These are phyloP conservation scores for Ophioderma brevispina DNA, from an alignment of 35 echinoderm and acorn worm species.

Conservation along the genomic window DNA sequence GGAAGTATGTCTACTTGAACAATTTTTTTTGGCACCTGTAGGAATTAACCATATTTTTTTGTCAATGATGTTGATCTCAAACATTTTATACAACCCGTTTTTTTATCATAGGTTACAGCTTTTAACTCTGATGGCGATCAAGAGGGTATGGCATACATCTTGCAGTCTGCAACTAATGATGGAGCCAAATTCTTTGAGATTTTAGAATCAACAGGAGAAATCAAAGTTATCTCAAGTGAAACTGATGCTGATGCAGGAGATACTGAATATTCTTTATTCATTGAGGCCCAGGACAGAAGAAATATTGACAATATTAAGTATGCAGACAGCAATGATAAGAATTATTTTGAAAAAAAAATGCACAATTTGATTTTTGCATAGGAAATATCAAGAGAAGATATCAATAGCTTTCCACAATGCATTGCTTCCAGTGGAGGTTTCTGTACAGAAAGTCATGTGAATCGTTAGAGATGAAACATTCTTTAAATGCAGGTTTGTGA, in stretches of 20 bases:
- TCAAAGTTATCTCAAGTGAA: background rate
- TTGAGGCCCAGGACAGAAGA: background rate
- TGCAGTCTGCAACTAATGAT: background rate
- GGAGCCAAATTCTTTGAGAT: background rate
- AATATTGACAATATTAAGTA: background rate
- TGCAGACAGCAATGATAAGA: background rate
- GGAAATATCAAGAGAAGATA: no score
- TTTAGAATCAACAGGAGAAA: background rate
- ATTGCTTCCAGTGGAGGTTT: no score
- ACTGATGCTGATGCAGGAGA: background rate
- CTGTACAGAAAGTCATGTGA: no score
- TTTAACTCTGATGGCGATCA: background rate
- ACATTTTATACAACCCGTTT: no score
- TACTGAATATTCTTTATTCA: background rate
- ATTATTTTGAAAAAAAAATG: background rate
- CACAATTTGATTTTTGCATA: no score
- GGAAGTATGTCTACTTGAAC: no score
- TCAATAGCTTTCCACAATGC: background rate
- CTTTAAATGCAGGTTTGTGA: no score
- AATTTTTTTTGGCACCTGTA: no score
- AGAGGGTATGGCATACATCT: background rate
- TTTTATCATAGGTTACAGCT: background rate
- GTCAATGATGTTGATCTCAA: no score
- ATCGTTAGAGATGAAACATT: no score
- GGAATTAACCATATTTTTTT: no score